Evolutionary conservation across 2,113 vertebrate genomes (phyloP).

Genomic region (Podiceps cristatus): DNA sequence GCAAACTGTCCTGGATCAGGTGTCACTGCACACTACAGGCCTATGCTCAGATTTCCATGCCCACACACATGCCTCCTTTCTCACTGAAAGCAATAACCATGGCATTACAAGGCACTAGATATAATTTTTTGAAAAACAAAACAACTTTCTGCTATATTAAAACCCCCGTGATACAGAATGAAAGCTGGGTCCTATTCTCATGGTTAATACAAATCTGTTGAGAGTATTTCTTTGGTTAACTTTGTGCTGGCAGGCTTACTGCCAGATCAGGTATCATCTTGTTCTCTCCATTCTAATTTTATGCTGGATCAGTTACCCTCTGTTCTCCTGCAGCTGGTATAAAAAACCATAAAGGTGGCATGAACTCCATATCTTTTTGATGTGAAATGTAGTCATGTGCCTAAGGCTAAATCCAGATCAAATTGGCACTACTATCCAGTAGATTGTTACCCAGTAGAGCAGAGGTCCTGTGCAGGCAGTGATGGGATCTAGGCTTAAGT

Average conservation of each 20-base stretch:
- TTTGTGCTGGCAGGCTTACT: constrained; percentile 35
- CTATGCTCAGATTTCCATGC: constrained; percentile 17
- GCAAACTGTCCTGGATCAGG: constrained; percentile 1
- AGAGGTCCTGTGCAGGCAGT: not conserved
- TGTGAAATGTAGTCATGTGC: not conserved
- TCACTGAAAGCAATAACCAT: not conserved
- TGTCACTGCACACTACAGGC: not conserved
- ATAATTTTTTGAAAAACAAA: not conserved
- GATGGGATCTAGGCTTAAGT: not conserved
- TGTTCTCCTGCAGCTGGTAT: constrained; percentile 39
- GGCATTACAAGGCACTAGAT: not conserved
- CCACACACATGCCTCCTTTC: not conserved
- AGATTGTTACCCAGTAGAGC: not conserved
- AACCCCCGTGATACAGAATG: not conserved
- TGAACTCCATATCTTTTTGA: not conserved
- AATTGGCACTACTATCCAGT: not conserved
- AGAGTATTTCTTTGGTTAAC: constrained; percentile 21
- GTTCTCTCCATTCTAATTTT: constrained; percentile 64
- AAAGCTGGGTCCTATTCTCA: not conserved
- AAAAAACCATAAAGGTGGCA: constrained; percentile 17
- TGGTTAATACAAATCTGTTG: not conserved
- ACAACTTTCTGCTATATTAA: not conserved
- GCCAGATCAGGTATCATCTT: constrained; percentile 63
- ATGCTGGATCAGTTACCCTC: constrained; percentile 57
- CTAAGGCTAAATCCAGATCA: not conserved